Evolutionary conservation across 1,140 invertebrate genomes (phyloP).

Genomic region (Zeugodacus cucurbitae): DNA sequence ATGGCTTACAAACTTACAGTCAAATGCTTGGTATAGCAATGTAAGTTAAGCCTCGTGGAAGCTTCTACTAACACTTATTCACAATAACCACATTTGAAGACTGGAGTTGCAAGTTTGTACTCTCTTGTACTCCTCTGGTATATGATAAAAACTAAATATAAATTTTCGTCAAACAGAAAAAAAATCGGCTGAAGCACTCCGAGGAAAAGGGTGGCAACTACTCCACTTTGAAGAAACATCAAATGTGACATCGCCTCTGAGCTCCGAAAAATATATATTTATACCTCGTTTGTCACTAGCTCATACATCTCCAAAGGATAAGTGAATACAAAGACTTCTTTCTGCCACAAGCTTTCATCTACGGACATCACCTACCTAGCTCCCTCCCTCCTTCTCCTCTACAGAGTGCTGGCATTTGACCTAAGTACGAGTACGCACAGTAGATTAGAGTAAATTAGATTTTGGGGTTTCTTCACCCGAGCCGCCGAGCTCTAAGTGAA

Average conservation of each 20-base stretch:
- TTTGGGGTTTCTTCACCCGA: background rate
- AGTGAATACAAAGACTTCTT: background rate
- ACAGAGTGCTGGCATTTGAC: background rate
- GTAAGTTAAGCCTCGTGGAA: too few relatives aligned
- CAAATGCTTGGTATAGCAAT: too few relatives aligned
- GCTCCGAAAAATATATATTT: background rate
- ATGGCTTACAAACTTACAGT: too few relatives aligned
- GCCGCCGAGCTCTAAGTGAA: background rate
- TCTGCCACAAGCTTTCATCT: background rate
- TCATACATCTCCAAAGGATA: background rate
- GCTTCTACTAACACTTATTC: too few relatives aligned
- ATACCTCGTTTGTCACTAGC: too few relatives aligned
- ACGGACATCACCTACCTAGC: background rate
- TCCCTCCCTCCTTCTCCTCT: background rate
- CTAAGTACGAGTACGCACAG: background rate
- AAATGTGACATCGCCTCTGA: background rate
- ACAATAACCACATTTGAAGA: too few relatives aligned
- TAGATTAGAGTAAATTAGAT: slow-evolving; percentile 28
- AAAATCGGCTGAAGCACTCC: background rate
- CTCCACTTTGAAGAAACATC: background rate
- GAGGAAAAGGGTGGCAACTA: background rate
- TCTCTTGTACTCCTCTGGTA: too few relatives aligned
- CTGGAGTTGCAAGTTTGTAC: too few relatives aligned
- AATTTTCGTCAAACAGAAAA: background rate
- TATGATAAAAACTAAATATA: too few relatives aligned